Evolutionary conservation across 2,888 invertebrate species (phyloP).

Genomic region (Amiota minor): DNA sequence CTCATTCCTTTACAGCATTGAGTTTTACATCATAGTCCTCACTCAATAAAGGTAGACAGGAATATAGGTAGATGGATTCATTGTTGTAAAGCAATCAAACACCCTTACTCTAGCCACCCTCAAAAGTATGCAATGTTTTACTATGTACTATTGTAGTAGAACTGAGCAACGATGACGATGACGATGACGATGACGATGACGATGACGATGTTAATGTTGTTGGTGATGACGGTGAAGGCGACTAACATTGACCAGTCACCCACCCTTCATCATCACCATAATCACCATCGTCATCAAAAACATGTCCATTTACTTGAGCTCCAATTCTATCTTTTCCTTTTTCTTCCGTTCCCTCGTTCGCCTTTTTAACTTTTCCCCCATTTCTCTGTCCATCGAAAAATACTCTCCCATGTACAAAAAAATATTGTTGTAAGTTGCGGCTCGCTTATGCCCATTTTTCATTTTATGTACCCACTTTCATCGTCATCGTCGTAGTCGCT

Average conservation of each 20-base stretch:
- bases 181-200: too few species aligned
- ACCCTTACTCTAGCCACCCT: constrained; percentile 16
- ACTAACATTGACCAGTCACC: neutral
- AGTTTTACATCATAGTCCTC: too few species aligned
- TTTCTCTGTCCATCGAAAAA: neutral
- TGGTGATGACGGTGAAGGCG: neutral
- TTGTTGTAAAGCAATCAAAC: constrained; percentile 15
- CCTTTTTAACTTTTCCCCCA: constrained; percentile 43
- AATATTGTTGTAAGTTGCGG: constrained; percentile 10
- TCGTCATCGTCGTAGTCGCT: neutral
- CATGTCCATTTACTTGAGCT: constrained; percentile 28
- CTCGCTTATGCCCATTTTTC: constrained; percentile 27
- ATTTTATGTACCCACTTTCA: constrained; percentile 30
- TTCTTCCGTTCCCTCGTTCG: constrained; percentile 37
- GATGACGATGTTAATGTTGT: too few species aligned
- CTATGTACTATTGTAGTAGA: neutral
- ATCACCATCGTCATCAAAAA: constrained; percentile 7
- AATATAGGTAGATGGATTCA: too few species aligned
- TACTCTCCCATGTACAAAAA: too few species aligned
- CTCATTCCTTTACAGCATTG: neutral
- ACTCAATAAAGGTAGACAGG: too few species aligned
- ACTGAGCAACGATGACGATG: too few species aligned
- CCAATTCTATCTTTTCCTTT: constrained; percentile 33
- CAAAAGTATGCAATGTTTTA: constrained; percentile 11
- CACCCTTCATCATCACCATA: constrained; percentile 7